Base-by-base conservation (phyloP, 2,113 vertebrate species). In the Phrynocephalus versicolor region DNA sequence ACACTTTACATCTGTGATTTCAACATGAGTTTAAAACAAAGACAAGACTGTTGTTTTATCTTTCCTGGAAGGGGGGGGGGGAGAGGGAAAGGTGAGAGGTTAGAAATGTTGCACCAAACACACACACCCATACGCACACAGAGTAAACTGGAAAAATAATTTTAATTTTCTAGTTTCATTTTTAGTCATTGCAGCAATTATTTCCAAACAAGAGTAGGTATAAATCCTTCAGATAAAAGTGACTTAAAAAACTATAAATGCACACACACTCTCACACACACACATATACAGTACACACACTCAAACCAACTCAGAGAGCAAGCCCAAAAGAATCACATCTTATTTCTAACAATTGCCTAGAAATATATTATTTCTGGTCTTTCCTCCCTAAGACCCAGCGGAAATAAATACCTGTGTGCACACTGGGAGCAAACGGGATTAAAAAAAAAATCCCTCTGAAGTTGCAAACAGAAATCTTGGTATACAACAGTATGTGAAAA, bases 151-250 rank as follows among this genome's bases (percentile, higher is more conserved):
- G 62, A 76, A 82, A 81, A 76, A 76, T 70, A 77, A 58, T 67
- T 76, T 78, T 35, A 71, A 76, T 87, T 87, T 72, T 78, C 57
- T 87, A 72, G 57, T 64, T 64, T 69, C 74, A 73, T 80, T 88
- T n/a, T 84, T 79, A 93, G 69, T n/a, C 37, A 82, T 79, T 60
- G 71, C 25, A 64, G 41, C 81, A 0, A 0, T 21, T 37, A 0
- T 80, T 81, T 85, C 51, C 57, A 85, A 79, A 37, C 9, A 74
- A 83, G 89, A 85, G 55, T 18, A 79, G 45, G 33, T 39, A 77
- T 30, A 72, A 72, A 64, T 23, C 86, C 86, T 86, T 86, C 0
- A 6, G 73, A 85, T 30, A 91, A 89, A 62, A 0, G 2, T 27
- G 13, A 55, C 45, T 83, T 77, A 33, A 82, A 64, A 85, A 78